Evolutionary conservation across 1,140 invertebrate species (phyloP).

Genomic region (Tetragnatha versicolor): DNA sequence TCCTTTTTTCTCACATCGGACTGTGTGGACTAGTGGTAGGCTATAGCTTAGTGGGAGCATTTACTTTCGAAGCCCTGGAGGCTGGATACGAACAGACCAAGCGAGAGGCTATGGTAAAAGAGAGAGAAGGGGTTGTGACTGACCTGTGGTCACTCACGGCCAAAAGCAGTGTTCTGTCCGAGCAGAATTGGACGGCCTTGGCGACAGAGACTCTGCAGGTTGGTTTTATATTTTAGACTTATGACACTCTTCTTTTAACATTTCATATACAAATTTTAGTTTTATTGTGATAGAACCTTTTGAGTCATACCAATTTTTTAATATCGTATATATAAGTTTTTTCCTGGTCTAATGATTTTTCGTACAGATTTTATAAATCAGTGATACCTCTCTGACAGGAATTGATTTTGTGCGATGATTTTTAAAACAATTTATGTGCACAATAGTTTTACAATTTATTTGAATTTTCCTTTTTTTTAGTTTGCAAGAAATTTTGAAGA

Average conservation of each 20-base stretch:
- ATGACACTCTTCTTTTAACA: too few relatives aligned
- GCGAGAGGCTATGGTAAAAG: constrained; percentile 44
- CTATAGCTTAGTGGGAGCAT: constrained; percentile 93
- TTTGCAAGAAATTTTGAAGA: background rate
- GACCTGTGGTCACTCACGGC: constrained; percentile 63
- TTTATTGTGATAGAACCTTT: too few relatives aligned
- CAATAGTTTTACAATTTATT: too few relatives aligned
- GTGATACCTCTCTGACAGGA: too few relatives aligned
- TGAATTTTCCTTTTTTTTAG: too few relatives aligned
- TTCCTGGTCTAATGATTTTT: too few relatives aligned
- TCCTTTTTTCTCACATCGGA: constrained; percentile 81
- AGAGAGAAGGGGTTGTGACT: constrained; percentile 55
- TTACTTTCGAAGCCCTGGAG: constrained; percentile 80
- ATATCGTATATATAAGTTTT: too few relatives aligned
- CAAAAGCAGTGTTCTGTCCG: constrained; percentile 59
- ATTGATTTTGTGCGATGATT: too few relatives aligned
- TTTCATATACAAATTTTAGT: too few relatives aligned
- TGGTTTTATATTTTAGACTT: background rate
- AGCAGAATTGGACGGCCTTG: constrained; percentile 61
- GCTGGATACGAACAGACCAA: constrained; percentile 55
- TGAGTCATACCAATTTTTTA: too few relatives aligned
- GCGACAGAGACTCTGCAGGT: constrained; percentile 37
- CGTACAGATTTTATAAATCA: too few relatives aligned
- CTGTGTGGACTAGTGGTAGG: constrained; percentile 92
- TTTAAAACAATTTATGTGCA: too few relatives aligned